Evolutionary conservation across 1,140 invertebrate species (phyloP).

Genomic region (Andrena cerasifolii): DNA sequence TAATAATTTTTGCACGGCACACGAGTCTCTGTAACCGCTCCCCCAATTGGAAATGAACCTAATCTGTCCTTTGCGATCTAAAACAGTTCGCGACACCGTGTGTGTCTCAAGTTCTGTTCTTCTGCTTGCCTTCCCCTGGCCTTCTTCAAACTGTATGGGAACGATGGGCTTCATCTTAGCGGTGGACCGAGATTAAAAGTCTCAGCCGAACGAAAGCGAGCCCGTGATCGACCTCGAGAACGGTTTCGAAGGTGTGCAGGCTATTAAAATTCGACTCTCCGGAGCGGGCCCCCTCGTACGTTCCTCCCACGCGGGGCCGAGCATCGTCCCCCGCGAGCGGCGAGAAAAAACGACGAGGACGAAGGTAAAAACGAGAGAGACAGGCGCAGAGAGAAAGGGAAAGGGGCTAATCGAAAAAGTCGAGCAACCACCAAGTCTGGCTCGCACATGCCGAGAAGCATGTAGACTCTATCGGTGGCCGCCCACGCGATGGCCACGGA

Average conservation of each 20-base stretch:
- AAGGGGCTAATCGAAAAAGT: slow-evolving; percentile 63
- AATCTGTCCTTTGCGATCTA: too few relatives aligned
- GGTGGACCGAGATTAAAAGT: background rate
- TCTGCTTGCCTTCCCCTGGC: too few relatives aligned
- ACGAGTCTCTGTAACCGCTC: too few relatives aligned
- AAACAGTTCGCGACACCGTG: too few relatives aligned
- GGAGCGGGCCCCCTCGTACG: slow-evolving; percentile 27
- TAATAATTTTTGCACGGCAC: too few relatives aligned
- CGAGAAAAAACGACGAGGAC: background rate
- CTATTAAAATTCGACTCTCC: slow-evolving; percentile 63
- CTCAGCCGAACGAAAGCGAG: slow-evolving; percentile 2
- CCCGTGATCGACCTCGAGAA: background rate
- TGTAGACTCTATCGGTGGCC: slow-evolving; percentile 68
- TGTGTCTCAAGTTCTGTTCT: too few relatives aligned
- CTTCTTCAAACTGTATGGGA: background rate
- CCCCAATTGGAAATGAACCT: too few relatives aligned
- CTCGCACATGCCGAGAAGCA: slow-evolving; percentile 64
- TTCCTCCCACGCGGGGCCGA: slow-evolving; percentile 59
- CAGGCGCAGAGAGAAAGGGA: background rate
- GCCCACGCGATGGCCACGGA: slow-evolving; percentile 58
- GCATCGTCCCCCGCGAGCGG: slow-evolving; percentile 22
- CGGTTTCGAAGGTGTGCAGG: slow-evolving; percentile 24
- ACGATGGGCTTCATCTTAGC: background rate
- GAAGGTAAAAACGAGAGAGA: slow-evolving; percentile 1
- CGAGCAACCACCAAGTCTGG: slow-evolving; percentile 63